Conservation (phyloP, 1,140 invertebrate species). For the Augochlora pura region DNA sequence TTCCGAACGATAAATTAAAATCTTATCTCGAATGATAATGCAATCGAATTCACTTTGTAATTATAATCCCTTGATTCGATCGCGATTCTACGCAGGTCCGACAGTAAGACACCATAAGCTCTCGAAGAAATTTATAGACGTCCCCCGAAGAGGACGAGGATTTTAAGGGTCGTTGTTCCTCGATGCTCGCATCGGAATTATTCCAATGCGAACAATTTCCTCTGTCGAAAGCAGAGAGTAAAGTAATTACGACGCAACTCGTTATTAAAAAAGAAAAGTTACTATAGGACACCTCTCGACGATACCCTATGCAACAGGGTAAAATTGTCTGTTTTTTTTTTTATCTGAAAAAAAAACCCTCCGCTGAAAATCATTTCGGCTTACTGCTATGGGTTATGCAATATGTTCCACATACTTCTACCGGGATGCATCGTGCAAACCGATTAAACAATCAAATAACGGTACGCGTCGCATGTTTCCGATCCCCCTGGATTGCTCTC, state of each 20-base stretch:
- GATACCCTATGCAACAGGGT: too few species aligned
- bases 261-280: neutral
- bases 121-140: constrained; percentile 24
- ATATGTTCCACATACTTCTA: neutral
- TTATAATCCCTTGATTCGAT: too few species aligned
- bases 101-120: constrained; percentile 10
- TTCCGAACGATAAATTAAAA: too few species aligned
- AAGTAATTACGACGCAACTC: neutral
- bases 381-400: neutral
- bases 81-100: too few species aligned
- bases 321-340: too few species aligned
- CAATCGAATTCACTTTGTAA: too few species aligned
- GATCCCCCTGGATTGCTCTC: neutral
- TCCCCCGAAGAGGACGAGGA: neutral
- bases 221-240: neutral
- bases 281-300: too few species aligned
- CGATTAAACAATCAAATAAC: constrained; percentile 10
- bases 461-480: neutral
- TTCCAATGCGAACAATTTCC: constrained; percentile 12
- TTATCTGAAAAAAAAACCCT: too few species aligned
- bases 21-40: too few species aligned
- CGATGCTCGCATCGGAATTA: constrained; percentile 4
- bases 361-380: too few species aligned
- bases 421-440: constrained; percentile 25
- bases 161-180: constrained; percentile 4